Evolutionary conservation across 2,797 vertebrate genomes (phyloP), one percentile per base, ranked within the genome.

Genomic region (Xenops minutus): DNA sequence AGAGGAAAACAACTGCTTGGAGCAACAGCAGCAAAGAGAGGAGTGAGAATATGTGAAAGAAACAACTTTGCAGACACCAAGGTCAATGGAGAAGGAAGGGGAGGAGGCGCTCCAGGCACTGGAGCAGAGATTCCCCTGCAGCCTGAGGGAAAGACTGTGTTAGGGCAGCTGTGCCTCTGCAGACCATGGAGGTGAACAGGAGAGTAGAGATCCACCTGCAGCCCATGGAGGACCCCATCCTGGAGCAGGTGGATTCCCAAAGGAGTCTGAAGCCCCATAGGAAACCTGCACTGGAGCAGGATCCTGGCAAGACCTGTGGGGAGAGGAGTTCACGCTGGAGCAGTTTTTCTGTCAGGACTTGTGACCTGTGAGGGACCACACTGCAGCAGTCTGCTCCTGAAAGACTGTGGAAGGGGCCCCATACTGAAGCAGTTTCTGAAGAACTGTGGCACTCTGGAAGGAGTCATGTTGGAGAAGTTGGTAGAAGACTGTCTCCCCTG

Each of bases 161-260:
- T 37, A 34, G 37, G 34, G 36, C 24, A 29, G 34, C 55, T 48
- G 48, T 34, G n/a, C 13, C 55, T 27, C 34, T 34, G 61, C 68
- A 67, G 77, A 34, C 22, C 54, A 4, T 3, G 23, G 22, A 32
- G 12, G 8, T 12, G 14, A 44, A 29, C 2, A 0, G 59, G 13
- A 37, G 52, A 46, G 52, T n/a, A 66, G 19, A 43, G 37, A 29
- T n/a, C 10, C 23, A 17, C 43, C 52, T 9, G 4, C 26, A 68
- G 39, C 26, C 39, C 17, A 1, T 3, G 26, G 6, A 68, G 62
- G 14, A 27, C 2, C 5, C 18, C 26, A 20, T 7, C 0, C 23
- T 36, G 55, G 15, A 74, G 21, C 39, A 16, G 10, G 4, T 16
- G 15, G 7, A 54, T 29, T 23, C 44, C 30, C n/a, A 34, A 5